Evolutionary conservation across 2,888 invertebrate species (phyloP), one percentile per base, ranked within the genome.

Genomic region (Melinaea marsaeus): DNA sequence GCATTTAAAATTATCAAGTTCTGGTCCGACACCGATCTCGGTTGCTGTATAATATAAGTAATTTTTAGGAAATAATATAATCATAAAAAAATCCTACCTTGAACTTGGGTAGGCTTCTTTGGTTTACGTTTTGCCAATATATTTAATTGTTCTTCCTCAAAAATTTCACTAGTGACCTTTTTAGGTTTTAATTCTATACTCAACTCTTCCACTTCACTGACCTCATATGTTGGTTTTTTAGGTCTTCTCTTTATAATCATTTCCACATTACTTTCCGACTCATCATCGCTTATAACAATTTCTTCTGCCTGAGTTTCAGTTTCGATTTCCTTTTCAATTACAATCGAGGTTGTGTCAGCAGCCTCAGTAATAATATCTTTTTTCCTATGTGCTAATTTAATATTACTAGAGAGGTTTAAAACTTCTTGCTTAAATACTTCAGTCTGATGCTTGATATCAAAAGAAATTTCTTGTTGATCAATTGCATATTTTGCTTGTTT

Each of bases 371-470:
- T 89, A 7, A 92, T 93, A 13, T 90, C 84, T 61, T 92, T 93
- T 72, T 92, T 93, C 77, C 91, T 93, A 68, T 93, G 92, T 76
- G 93, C 94, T 45, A 95, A 75, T 81, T 92, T 93, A 34, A 95
- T 93, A 83, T 94, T 94, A 69, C 94, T 94, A 0, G 94, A 93
- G 85, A 94, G 92, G 11, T 94, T 94, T 67, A 95, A 88, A 77
- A 95, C 94, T 88, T 95, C 95, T 79, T 93, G 93, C 57, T 93
- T 93, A 74, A 93, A 94, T 61, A 84, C 83, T 45, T 88, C 86
- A 35, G 73, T 73, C 71, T 80, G 79, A 13, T 85, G 78, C 73
- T 86, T 91, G 0, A 91, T 73, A 63, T 91, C 89, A 74, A 85
- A 91, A 65, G 74, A 80, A 42, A 92, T 85, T 80, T 88, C 95